Conservation (phyloP, 2,888 invertebrate species). For the Cacoxenus indagator region DNA sequence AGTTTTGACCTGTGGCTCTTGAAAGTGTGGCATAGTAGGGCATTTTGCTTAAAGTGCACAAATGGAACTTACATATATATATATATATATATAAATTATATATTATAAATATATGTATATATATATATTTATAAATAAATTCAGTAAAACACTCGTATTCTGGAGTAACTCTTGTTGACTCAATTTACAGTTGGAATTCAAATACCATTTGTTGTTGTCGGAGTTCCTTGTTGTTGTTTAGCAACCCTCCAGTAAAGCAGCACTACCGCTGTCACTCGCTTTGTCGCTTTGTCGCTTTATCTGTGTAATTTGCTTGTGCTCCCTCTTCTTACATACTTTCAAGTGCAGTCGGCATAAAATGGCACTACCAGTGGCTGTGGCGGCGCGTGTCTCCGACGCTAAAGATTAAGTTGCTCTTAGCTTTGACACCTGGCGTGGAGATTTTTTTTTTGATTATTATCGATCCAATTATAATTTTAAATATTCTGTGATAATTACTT, state of each 20-base stretch:
- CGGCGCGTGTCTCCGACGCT: background rate
- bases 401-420: background rate
- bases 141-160: too few relatives aligned
- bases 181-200: background rate
- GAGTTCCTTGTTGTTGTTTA: background rate
- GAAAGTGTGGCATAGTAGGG: background rate
- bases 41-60: background rate
- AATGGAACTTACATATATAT: background rate
- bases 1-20: background rate
- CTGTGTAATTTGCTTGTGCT: background rate
- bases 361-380: background rate
- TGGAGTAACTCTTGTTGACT: background rate
- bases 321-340: background rate
- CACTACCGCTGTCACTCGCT: background rate
- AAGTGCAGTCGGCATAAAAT: background rate
- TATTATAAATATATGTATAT: background rate
- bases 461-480: constrained; percentile 57
- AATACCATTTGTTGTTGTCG: background rate
- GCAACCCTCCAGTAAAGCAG: background rate
- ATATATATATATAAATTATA: background rate
- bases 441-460: constrained; percentile 34
- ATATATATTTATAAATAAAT: too few relatives aligned
- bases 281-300: background rate
- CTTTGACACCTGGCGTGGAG: background rate
- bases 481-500: constrained; percentile 44